phyloP scores from a whole-genome alignment of 2,113 vertebrate species.

The Centrocercus urophasianus region DNA sequence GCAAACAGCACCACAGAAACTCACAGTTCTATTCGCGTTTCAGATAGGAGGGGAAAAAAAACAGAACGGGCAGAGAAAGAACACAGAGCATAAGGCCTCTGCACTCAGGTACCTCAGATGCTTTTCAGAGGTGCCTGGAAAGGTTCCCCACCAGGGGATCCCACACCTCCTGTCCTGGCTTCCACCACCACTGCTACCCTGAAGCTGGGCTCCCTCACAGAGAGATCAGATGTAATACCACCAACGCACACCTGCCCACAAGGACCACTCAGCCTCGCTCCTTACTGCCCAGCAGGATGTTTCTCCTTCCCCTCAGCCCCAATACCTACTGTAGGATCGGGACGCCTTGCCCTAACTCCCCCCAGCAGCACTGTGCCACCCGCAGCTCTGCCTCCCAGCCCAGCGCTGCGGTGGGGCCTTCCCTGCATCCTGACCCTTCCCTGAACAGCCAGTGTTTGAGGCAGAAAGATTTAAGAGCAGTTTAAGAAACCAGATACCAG shows the following conservation, averaged over 20 bases:
- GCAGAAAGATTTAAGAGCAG: background rate
- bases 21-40: background rate
- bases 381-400: background rate
- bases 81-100: background rate
- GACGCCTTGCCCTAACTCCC: background rate
- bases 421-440: background rate
- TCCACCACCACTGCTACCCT: fast-evolving
- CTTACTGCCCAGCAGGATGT: background rate
- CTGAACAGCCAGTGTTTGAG: background rate
- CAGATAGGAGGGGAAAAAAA: background rate
- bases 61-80: background rate
- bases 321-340: fast-evolving
- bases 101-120: background rate
- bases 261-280: fast-evolving
- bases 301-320: background rate
- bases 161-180: background rate
- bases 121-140: background rate
- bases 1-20: background rate
- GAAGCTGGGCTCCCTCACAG: background rate
- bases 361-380: background rate
- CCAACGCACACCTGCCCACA: fast-evolving
- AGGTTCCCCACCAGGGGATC: background rate
- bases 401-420: background rate
- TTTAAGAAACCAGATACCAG: background rate
- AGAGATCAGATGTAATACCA: fast-evolving